phyloP scores from a whole-genome alignment of 2,888 invertebrate species.

The Xylota sylvarum region DNA sequence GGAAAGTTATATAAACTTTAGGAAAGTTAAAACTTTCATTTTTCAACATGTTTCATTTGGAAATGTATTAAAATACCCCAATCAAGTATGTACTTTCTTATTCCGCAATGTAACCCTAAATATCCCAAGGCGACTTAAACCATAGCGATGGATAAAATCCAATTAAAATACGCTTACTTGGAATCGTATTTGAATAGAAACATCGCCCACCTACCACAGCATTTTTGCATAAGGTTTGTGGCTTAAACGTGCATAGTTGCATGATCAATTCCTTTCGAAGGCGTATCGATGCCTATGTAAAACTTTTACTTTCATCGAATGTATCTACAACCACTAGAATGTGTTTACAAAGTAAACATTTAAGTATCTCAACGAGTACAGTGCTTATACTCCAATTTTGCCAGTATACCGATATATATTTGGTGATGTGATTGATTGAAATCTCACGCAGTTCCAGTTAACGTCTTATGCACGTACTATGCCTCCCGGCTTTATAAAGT shows the following conservation, averaged over 20 bases:
- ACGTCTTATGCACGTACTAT: background rate
- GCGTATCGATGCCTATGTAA: background rate
- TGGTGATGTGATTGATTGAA: constrained; percentile 12
- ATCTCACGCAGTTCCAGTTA: constrained; percentile 16
- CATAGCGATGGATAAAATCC: too few species aligned
- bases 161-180: too few species aligned
- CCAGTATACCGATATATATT: background rate
- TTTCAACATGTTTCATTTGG: too few species aligned
- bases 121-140: too few species aligned
- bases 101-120: too few species aligned
- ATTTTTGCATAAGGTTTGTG: background rate
- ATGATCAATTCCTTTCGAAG: background rate
- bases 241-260: background rate
- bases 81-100: too few species aligned
- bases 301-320: constrained; percentile 13
- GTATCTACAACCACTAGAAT: constrained; percentile 2
- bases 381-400: background rate
- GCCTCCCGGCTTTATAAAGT: background rate
- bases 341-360: background rate
- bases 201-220: background rate
- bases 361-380: background rate
- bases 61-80: too few species aligned
- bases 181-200: background rate
- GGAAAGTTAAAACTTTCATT: too few species aligned
- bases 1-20: too few species aligned